Evolutionary conservation across 2,797 vertebrate genomes (phyloP).

Genomic region (Pempheris klunzingeri): DNA sequence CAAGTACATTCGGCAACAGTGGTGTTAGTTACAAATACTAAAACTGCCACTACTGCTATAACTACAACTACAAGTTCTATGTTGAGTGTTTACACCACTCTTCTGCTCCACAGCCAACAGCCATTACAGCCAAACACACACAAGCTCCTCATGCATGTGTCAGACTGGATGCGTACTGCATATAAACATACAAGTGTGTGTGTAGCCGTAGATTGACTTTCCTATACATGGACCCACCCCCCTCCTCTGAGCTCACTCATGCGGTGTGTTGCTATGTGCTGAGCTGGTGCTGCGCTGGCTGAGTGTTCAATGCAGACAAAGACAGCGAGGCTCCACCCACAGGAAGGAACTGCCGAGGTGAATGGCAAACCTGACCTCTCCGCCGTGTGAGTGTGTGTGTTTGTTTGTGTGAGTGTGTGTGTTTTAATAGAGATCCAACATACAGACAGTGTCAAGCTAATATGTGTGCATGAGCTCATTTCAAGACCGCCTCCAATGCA

Average conservation of each 20-base stretch:
- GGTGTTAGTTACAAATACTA: neutral
- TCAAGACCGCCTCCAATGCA: conserved; percentile 24
- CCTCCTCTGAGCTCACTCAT: no score
- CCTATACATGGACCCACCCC: neutral
- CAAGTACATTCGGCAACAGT: neutral
- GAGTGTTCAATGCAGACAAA: conserved; percentile 80
- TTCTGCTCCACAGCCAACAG: neutral
- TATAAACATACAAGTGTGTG: no score
- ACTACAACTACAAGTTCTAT: neutral
- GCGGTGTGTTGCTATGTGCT: conserved; percentile 60
- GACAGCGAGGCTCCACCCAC: conserved; percentile 81
- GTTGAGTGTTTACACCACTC: neutral
- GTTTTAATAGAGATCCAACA: conserved; percentile 12
- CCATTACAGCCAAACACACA: neutral
- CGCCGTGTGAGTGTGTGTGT: conserved; percentile 34
- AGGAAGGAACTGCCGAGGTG: conserved; percentile 66
- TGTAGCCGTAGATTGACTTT: conserved; percentile 13
- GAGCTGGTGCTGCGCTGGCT: conserved; percentile 72
- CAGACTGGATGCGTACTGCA: no score
- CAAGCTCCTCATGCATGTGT: neutral
- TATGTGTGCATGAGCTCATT: conserved; percentile 60
- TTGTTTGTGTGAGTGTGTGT: conserved; percentile 22
- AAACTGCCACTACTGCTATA: neutral
- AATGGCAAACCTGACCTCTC: conserved; percentile 75
- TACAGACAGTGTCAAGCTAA: conserved; percentile 52